Base-by-base conservation (phyloP, 2,113 vertebrate genomes). In the Ceyx cyanopectus region DNA sequence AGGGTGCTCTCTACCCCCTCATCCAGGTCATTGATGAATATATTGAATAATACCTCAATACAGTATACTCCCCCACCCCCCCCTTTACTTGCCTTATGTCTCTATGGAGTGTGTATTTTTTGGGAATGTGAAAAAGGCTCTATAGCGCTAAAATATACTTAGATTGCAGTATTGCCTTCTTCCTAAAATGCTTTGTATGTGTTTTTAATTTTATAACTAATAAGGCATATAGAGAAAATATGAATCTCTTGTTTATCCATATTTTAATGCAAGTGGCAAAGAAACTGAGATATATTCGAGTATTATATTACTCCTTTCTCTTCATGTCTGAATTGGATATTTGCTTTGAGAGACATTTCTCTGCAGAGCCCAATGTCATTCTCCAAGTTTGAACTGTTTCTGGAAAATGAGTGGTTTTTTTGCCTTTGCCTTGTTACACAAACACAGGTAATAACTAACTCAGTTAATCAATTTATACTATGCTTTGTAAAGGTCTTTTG, bases 301-400 rank as follows among this genome's bases (percentile, higher is more conserved):
- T 48, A 27, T 62, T 67, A 17, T 18, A 8, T 67, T 67, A 72
- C 12, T 81, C 7, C 16, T 88, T 85, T 66, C 34, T 88, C 48
- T 68, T 84, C 37, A 62, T 75, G 32, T 41, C 85, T 81, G 62
- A 69, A 65, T 46, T 58, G 67, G 23, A 21, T 81, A n/a, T 93
- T 94, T 93, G 29, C n/a, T 90, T 83, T 77, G 60, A 68, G 75
- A 89, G 57, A 56, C 54, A 45, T 68, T 68, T 89, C 84, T 60
- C 74, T 86, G 23, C 7, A 43, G 74, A 91, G 15, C 63, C 75
- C 29, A 65, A 10, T 22, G n/a, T 30, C 50, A 62, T 87, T 83
- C 66, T 91, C 76, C 8, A 63, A 22, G 58, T 57, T 62, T 72
- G 65, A 67, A 50, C 19, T 81, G 54, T 86, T 62, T 50, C 56